Base-by-base conservation (phyloP, 2,888 invertebrate genomes). In the Spodoptera exigua region DNA sequence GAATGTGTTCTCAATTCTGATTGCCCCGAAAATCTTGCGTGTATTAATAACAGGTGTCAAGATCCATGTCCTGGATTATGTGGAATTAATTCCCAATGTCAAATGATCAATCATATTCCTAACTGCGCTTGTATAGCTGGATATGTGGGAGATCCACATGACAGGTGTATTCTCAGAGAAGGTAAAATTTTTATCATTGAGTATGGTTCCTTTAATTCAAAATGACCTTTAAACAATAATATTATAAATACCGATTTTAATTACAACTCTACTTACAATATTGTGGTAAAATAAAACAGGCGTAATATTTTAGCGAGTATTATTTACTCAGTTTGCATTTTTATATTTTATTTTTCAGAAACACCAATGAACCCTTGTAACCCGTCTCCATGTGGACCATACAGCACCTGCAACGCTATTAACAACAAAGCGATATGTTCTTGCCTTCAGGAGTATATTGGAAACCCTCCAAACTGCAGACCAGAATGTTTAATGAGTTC, bases 361-460 rank as follows among this genome's bases (percentile, higher is more conserved):
- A 81, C 86, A 44, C 90, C 92, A 51, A 87, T 75, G 46, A 95
- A 97, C 85, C 96, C 97, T 32, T 97, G 97, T 82, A 89, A 94
- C 59, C 97, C 97, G 41, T 96, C 96, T 47, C 97, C 97, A 1
- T 98, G 98, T 85, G 98, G 98, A 27, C 95, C 96, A n/a, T 96
- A 97, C 83, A 96, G 97, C 62, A 92, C 95, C 70, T 97, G 97
- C 81, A 95, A 95, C 62, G 95, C 95, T 65, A 85, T 93, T 17
- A 95, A 96, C 71, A 93, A 95, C 52, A 95, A 96, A 78, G 96
- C 96, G 2, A 93, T 96, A 11, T 97, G 97, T 81, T 95, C 95
- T 1, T 97, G 97, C 74, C 86, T 96, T 57, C 92, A 95, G 14
- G 95, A 95, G 63, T 97, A 96, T 78, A 92, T 95, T 36, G 98